Percentiles rank a stretch among this genome's conserved stretches.
Conservation (phyloP, 2,888 invertebrate species). For the Aleiodes testaceus region DNA sequence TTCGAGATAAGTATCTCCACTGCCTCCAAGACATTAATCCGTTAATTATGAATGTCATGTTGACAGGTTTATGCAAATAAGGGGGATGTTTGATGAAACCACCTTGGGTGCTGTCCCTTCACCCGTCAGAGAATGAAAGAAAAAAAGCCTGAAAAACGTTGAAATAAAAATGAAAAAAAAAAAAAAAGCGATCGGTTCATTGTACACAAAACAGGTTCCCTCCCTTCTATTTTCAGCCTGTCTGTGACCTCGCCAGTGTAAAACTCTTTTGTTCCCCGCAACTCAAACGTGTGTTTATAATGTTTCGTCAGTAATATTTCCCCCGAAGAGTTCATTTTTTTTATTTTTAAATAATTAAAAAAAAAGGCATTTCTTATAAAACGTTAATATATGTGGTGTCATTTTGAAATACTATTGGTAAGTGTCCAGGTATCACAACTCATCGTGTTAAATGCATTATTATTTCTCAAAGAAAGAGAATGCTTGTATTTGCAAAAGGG, state of each 20-base stretch:
- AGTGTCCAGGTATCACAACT: constrained; percentile 13
- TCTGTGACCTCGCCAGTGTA: constrained; percentile 24
- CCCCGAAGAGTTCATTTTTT: constrained; percentile 15
- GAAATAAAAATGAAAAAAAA: background rate
- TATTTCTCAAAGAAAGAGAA: background rate
- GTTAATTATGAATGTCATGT: constrained; percentile 37
- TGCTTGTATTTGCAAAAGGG: too few relatives aligned
- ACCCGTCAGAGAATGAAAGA: background rate
- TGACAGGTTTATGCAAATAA: constrained; percentile 44
- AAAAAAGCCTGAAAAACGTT: background rate
- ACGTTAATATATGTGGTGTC: constrained; percentile 30
- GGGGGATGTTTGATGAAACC: constrained; percentile 21
- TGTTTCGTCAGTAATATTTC: constrained; percentile 19
- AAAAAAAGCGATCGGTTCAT: constrained; percentile 29
- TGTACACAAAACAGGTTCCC: constrained; percentile 35
- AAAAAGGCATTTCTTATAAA: constrained; percentile 11
- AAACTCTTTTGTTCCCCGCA: constrained; percentile 9
- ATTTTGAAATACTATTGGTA: constrained; percentile 27
- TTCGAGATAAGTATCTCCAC: background rate
- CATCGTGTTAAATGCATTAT: constrained; percentile 1
- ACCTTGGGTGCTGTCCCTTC: constrained; percentile 21
- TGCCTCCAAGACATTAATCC: constrained; percentile 33
- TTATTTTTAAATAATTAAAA: constrained; percentile 13
- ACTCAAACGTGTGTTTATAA: constrained; percentile 14
- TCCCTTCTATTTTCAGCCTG: constrained; percentile 32